A percentile compares a stretch with the other conserved stretches of the same genome.
These are phyloP conservation scores for Scotopteryx bipunctaria DNA, from an alignment of 2,888 invertebrate species.

Conservation along the genomic window DNA sequence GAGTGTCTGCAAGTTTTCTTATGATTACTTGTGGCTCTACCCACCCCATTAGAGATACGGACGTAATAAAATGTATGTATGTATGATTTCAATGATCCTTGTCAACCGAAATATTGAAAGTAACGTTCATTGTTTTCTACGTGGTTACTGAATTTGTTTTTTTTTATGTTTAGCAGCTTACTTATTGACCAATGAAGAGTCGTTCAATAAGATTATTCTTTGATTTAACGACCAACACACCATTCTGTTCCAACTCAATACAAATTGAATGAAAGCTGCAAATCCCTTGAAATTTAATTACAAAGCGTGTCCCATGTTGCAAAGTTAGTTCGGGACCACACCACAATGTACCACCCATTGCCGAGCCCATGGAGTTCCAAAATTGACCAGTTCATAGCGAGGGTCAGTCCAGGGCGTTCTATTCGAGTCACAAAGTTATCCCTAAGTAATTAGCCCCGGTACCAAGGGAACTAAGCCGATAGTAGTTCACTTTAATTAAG, in stretches of 20 bases:
- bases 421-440: slow-evolving; percentile 34
- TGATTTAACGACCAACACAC: too few relatives aligned
- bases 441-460: slow-evolving; percentile 37
- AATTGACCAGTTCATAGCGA: slow-evolving; percentile 30
- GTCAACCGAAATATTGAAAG: too few relatives aligned
- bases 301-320: slow-evolving; percentile 10
- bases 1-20: too few relatives aligned
- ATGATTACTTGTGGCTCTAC: too few relatives aligned
- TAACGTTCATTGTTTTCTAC: too few relatives aligned
- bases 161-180: too few relatives aligned
- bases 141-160: too few relatives aligned
- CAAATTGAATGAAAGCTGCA: slow-evolving; percentile 20
- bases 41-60: too few relatives aligned
- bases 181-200: too few relatives aligned
- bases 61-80: too few relatives aligned
- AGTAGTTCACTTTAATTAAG: slow-evolving; percentile 43
- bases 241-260: slow-evolving; percentile 5
- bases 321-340: slow-evolving; percentile 14
- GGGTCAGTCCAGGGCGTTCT: slow-evolving; percentile 28
- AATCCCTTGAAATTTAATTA: slow-evolving; percentile 27
- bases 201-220: too few relatives aligned
- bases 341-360: slow-evolving; percentile 2
- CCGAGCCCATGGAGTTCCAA: slow-evolving; percentile 19
- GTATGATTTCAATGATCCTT: too few relatives aligned
- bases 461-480: slow-evolving; percentile 36